Conservation (phyloP, 2,797 vertebrate genomes). For the Zalophus californianus region DNA sequence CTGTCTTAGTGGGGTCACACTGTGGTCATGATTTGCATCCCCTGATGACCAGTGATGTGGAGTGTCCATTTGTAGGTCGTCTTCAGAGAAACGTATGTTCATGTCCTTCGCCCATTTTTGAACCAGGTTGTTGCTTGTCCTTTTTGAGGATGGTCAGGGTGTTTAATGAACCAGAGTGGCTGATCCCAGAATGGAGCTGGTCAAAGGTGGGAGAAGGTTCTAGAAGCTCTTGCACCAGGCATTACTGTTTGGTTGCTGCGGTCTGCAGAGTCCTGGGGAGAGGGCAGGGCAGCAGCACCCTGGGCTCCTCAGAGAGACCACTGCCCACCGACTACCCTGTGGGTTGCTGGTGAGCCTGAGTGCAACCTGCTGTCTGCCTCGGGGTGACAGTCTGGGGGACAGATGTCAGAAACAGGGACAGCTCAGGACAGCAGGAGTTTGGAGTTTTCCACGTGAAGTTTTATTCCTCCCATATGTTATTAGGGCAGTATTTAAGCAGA, state of each 20-base stretch:
- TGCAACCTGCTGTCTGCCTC: neutral
- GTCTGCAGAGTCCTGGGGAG: neutral
- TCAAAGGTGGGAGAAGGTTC: neutral
- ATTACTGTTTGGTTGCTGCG: neutral
- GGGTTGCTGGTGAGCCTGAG: neutral
- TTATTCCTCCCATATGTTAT: neutral
- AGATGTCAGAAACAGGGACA: too few species aligned
- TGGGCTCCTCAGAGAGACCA: neutral
- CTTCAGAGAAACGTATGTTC: neutral
- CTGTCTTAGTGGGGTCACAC: too few species aligned
- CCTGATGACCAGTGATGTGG: neutral
- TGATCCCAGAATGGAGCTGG: neutral
- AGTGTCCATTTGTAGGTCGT: neutral
- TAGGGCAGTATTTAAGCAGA: neutral
- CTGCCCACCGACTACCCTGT: neutral
- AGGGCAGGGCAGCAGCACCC: neutral
- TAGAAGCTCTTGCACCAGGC: neutral
- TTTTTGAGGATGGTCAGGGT: neutral
- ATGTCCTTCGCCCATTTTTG: neutral
- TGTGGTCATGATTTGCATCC: accelerated
- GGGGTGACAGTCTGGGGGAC: neutral
- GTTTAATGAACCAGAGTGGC: neutral
- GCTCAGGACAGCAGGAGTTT: neutral
- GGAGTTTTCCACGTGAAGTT: too few species aligned
- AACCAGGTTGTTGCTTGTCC: neutral